Evolutionary conservation across 1,140 invertebrate genomes (phyloP).

Genomic region (Pseudoatta argentina): DNA sequence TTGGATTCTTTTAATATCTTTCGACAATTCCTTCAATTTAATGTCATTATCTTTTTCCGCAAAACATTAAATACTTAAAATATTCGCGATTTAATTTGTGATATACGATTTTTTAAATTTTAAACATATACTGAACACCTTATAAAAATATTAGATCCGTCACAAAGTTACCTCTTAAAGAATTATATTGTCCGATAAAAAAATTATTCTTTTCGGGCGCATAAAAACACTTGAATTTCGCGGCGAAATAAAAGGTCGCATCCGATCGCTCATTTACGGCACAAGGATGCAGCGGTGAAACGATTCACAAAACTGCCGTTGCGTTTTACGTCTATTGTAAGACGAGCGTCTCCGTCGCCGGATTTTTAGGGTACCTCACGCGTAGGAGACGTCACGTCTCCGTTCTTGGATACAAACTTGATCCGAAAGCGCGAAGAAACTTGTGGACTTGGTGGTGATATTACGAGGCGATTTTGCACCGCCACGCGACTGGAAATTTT

Average conservation of each 20-base stretch:
- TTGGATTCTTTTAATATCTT: neutral
- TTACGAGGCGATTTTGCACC: slow-evolving; percentile 16
- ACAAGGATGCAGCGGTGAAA: slow-evolving; percentile 31
- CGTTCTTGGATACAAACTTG: neutral
- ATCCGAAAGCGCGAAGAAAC: slow-evolving; percentile 13
- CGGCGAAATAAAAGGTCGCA: slow-evolving; percentile 24
- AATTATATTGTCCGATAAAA: slow-evolving; percentile 28
- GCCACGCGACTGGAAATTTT: slow-evolving; percentile 15
- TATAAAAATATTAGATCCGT: neutral
- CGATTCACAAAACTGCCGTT: slow-evolving; percentile 35
- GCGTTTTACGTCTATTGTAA: slow-evolving; percentile 40
- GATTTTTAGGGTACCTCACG: slow-evolving; percentile 42
- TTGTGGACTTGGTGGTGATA: neutral
- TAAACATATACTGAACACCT: neutral
- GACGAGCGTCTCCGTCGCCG: slow-evolving; percentile 17
- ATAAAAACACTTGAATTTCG: slow-evolving; percentile 7
- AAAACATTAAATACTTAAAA: neutral
- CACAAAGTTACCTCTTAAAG: neutral
- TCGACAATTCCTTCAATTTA: neutral
- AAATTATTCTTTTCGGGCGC: slow-evolving; percentile 1
- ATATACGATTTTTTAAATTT: neutral
- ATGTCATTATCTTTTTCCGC: neutral
- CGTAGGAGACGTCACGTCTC: neutral
- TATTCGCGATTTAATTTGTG: neutral
- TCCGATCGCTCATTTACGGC: slow-evolving; percentile 27